Evolutionary conservation across 2,888 invertebrate species (phyloP).

Genomic region (Metalampra italica): DNA sequence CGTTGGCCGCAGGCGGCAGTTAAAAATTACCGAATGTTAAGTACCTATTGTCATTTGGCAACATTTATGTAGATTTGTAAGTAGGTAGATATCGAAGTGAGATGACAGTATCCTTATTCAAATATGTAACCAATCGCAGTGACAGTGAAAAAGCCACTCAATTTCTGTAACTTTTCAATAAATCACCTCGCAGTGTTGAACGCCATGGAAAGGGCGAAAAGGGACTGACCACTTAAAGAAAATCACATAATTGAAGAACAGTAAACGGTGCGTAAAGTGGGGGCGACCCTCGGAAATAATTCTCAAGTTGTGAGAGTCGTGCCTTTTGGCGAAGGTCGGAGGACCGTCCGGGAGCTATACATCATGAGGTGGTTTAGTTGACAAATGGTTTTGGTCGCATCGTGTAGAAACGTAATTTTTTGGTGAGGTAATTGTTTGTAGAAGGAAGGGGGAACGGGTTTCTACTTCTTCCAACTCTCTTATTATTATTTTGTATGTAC

Average conservation of each 20-base stretch:
- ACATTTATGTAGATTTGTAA: too few species aligned
- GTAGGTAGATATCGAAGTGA: too few species aligned
- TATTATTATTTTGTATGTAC: too few species aligned
- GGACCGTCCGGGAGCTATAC: constrained; percentile 47
- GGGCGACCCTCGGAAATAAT: constrained; percentile 52
- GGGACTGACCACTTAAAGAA: constrained; percentile 71
- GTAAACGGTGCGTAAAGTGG: constrained; percentile 73
- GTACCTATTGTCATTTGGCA: too few species aligned
- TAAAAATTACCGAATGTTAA: too few species aligned
- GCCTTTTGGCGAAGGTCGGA: constrained; percentile 57
- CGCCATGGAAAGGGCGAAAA: constrained; percentile 39
- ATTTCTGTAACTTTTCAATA: constrained; percentile 36
- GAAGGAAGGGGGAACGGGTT: too few species aligned
- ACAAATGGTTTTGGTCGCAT: constrained; percentile 38
- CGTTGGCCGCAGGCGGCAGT: too few species aligned
- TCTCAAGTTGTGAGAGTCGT: constrained; percentile 47
- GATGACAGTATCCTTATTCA: too few species aligned
- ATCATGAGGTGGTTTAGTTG: constrained; percentile 55
- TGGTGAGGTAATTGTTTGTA: too few species aligned
- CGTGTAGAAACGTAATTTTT: neutral
- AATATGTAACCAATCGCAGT: neutral
- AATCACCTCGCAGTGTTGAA: constrained; percentile 31
- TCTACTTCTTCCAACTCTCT: too few species aligned
- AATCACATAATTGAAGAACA: constrained; percentile 77
- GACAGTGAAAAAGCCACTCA: constrained; percentile 14